Evolutionary conservation across 2,113 vertebrate genomes (phyloP), one percentile per base, ranked within the genome.

Genomic region (Maccullochella peelii): DNA sequence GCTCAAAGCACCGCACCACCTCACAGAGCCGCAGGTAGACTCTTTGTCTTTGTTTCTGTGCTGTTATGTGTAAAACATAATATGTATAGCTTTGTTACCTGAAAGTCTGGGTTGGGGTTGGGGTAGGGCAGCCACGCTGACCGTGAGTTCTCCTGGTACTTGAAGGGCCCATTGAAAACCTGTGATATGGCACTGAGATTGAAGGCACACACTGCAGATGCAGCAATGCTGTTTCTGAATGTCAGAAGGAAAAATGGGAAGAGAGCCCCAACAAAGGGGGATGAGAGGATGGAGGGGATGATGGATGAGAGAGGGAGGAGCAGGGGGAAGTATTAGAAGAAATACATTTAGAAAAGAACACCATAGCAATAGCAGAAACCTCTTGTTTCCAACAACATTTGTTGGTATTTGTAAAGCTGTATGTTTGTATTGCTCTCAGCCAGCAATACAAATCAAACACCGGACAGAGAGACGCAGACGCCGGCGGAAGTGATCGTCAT

Each of bases 101-200:
- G 97, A 93, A 99, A 99, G 94, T 98, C 97, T 23, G 97, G 98
- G 92, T 97, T 99, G 83, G 97, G 98, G 93, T 99, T 99, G 49
- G 98, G 96, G 90, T 97, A 98, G 0, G 98, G 98, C 91, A 99
- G 96, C 98, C 98, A 99, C 63, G 97, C 97, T 0, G 98, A 98
- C 52, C 98, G 96, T 0, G 97, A 98, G 91, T 98, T 99, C 91
- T 99, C 98, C 94, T 99, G 98, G 90, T 97, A 98, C 94, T 99
- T 99, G 95, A 99, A 99, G 74, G 98, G 98, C 69, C 98, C 98
- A 0, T 95, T 96, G 94, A 99, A 99, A 77, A 97, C 96, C 87
- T 98, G 98, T 1, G 96, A 95, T 90, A 99, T 94, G 90, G 98
- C 97, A 7, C 97, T 99, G 92, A 99, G 95, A 90, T 99, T 99